Evolutionary conservation across 2,888 invertebrate genomes (phyloP).

Genomic region (Drosophila phalerata): DNA sequence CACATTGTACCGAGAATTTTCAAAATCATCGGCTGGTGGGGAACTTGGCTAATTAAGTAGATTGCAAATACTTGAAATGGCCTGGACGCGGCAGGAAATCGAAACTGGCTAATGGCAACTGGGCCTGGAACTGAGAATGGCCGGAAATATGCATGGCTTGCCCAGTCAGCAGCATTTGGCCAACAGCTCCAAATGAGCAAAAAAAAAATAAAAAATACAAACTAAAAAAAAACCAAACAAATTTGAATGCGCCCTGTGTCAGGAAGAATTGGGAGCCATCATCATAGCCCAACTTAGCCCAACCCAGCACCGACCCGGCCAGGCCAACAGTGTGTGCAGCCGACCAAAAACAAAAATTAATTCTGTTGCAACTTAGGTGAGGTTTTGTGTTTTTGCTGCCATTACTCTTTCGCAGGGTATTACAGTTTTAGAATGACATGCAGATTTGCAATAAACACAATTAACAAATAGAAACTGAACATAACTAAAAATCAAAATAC

Average conservation of each 20-base stretch:
- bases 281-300: constrained; percentile 3
- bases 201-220: constrained; percentile 14
- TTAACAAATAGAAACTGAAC: too few relatives aligned
- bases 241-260: constrained; percentile 75
- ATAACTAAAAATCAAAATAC: too few relatives aligned
- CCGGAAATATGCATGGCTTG: constrained; percentile 81
- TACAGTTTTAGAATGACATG: accelerated
- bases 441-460: not conserved
- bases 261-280: constrained; percentile 63
- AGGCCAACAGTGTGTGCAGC: constrained; percentile 57
- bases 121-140: constrained; percentile 34
- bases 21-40: constrained; percentile 34
- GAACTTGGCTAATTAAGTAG: constrained; percentile 64
- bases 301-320: too few relatives aligned
- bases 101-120: constrained; percentile 61
- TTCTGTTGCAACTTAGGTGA: constrained; percentile 61
- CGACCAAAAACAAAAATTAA: constrained; percentile 69
- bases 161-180: constrained; percentile 53
- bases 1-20: constrained; percentile 47
- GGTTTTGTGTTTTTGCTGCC: constrained; percentile 20
- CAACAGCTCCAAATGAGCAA: constrained; percentile 64
- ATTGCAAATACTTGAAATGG: constrained; percentile 71
- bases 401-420: constrained; percentile 6
- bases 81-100: constrained; percentile 61
- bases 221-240: constrained; percentile 1